Evolutionary conservation across 2,888 invertebrate genomes (phyloP), one percentile per base, ranked within the genome.

Genomic region (Drosophila robusta): DNA sequence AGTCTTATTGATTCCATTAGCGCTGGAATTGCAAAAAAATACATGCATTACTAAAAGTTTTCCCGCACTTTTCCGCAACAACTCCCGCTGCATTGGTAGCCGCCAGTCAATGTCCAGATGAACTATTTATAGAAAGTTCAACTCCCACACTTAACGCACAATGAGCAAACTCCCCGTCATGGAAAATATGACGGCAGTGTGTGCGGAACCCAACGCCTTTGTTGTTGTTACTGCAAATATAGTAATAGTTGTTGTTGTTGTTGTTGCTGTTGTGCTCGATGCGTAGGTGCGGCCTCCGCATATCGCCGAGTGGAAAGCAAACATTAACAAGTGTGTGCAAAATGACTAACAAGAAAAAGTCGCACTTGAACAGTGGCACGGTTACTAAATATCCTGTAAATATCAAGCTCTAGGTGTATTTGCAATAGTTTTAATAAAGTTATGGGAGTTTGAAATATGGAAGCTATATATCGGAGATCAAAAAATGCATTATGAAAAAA

Each of bases 281-380:
- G 64, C 66, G 67, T 70, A 52, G 83, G 70, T 62, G 74, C 54
- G 75, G 63, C 44, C 36, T 42, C 34, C 39, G 47, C 32, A 22
- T 54, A 54, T 39, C 36, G 61, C 26, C 47, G 50, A 79, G 61
- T 56, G 70, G 51, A 79, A 55, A 65, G 62, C 80, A 83, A 83
- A 87, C 76, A 86, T 83, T 86, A 88, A 70, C 73, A 83, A 79
- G 71, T 86, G 80, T 76, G 65, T 75, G 68, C 49, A 70, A 75
- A 78, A 63, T 42, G 58, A 57, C 51, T 45, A 56, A 50, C 55
- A 57, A 46, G 16, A 42, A 58, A 42, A 36, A 41, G n/a, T 26
- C 16, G n/a, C 12, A n/a, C 6, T 0, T 44, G 1, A 7, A 18
- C 14, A 0, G 14, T 3, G 29, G 2, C 2, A 9, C 3, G 36